Conservation (phyloP, 2,888 invertebrate species). For the Pyrocoelia pectoralis region DNA sequence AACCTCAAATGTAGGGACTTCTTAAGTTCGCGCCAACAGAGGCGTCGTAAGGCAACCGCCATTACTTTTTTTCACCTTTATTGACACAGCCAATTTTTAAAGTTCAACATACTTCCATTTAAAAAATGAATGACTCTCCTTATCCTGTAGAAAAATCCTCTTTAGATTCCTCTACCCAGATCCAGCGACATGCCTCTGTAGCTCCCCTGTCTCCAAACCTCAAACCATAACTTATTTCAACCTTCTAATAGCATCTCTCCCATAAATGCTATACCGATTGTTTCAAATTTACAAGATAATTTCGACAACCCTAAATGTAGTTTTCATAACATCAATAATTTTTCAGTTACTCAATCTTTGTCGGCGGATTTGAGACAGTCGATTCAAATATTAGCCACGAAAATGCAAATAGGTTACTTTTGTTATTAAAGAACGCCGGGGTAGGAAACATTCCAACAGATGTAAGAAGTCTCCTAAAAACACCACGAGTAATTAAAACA, state of each 20-base stretch:
- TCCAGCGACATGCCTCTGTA: neutral
- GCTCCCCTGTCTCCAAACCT: neutral
- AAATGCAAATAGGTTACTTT: conserved; percentile 6
- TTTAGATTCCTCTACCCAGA: neutral
- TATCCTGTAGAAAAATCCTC: neutral
- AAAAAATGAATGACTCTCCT: neutral
- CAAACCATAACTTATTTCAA: neutral
- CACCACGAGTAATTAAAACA: conserved; percentile 5
- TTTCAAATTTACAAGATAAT: neutral
- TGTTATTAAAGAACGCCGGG: neutral
- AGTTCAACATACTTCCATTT: neutral
- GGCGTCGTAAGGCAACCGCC: neutral
- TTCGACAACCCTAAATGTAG: neutral
- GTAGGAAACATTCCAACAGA: neutral
- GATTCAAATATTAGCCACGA: neutral
- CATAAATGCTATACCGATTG: neutral
- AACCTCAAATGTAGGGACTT: neutral
- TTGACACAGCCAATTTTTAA: neutral
- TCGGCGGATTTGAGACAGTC: neutral
- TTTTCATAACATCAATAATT: neutral
- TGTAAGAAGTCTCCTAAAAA: conserved; percentile 3
- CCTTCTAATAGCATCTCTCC: neutral
- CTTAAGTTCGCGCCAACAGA: conserved; percentile 2
- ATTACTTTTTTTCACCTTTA: conserved; percentile 3
- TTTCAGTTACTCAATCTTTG: neutral